Percentiles rank a stretch among this genome's conserved stretches.
phyloP scores from a whole-genome alignment of 2,113 vertebrate genomes.

The Petrocephalus microphthalmus region DNA sequence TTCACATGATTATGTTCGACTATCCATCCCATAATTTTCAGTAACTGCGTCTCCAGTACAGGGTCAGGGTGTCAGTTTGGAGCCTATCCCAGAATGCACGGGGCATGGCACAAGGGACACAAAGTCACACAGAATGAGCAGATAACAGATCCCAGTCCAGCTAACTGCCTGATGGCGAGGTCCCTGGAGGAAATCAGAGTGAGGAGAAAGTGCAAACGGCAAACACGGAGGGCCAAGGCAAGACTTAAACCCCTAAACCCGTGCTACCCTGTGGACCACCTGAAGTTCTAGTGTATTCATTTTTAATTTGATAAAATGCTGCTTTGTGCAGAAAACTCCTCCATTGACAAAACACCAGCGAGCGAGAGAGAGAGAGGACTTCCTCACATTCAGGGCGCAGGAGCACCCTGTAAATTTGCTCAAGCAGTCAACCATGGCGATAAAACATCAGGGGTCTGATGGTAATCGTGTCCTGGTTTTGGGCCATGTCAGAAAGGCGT shows the following conservation, averaged over 20 bases:
- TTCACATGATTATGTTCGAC: not conserved
- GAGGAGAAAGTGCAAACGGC: not conserved
- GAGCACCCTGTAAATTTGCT: not conserved
- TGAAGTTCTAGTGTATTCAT: not conserved
- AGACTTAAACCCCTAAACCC: not conserved
- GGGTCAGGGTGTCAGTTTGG: not conserved
- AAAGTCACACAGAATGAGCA: not conserved
- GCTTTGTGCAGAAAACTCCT: not conserved
- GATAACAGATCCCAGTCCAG: not conserved
- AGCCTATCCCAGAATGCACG: not conserved
- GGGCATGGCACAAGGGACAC: not conserved
- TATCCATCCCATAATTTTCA: not conserved
- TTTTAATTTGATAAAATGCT: not conserved
- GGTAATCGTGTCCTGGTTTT: not conserved
- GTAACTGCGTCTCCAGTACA: not conserved
- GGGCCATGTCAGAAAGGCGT: not conserved
- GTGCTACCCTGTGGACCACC: not conserved
- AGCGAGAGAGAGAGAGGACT: not conserved
- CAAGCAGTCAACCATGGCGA: not conserved
- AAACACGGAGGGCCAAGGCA: not conserved
- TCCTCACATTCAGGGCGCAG: not conserved
- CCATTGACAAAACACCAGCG: not conserved
- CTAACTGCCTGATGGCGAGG: not conserved
- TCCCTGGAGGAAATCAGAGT: not conserved
- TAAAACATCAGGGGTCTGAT: not conserved